Conservation (phyloP, 2,797 vertebrate species). For the Kryptopterus vitreolus region DNA sequence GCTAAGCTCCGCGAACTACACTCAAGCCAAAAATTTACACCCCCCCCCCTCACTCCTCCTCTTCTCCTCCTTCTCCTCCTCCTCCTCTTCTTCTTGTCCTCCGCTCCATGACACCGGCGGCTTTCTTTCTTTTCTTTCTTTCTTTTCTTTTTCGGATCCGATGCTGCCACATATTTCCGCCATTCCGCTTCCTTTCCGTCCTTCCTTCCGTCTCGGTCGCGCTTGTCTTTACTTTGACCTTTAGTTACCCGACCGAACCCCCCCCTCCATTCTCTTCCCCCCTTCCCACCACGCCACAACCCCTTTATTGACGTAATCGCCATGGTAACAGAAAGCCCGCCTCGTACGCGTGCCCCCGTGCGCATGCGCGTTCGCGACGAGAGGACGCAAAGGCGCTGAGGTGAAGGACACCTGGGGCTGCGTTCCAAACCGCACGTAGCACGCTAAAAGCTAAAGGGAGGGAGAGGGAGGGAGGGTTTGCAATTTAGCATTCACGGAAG, state of each 20-base stretch:
- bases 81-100: too few species aligned
- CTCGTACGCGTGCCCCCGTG: slow-evolving; percentile 47
- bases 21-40: slow-evolving; percentile 31
- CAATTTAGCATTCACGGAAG: not conserved
- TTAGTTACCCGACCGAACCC: slow-evolving; percentile 65
- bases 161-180: slow-evolving; percentile 52
- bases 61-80: too few species aligned
- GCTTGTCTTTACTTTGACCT: slow-evolving; percentile 68
- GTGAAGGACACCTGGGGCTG: slow-evolving; percentile 32
- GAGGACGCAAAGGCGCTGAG: slow-evolving; percentile 44
- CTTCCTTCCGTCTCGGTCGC: slow-evolving; percentile 36
- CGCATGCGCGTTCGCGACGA: slow-evolving; percentile 50
- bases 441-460: not conserved
- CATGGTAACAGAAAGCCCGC: slow-evolving; percentile 65
- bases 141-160: slow-evolving; percentile 3
- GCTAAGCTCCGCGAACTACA: slow-evolving; percentile 44
- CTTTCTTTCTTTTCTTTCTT: slow-evolving; percentile 39
- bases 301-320: slow-evolving; percentile 67
- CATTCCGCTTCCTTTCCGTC: slow-evolving; percentile 65
- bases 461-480: too few species aligned
- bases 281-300: too few species aligned
- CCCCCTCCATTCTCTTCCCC: too few species aligned
- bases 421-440: slow-evolving; percentile 16
- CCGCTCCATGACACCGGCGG: slow-evolving; percentile 24
- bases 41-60: slow-evolving; percentile 16